Evolutionary conservation across 2,888 invertebrate species (phyloP).

Genomic region (Ephialtes manifestator): DNA sequence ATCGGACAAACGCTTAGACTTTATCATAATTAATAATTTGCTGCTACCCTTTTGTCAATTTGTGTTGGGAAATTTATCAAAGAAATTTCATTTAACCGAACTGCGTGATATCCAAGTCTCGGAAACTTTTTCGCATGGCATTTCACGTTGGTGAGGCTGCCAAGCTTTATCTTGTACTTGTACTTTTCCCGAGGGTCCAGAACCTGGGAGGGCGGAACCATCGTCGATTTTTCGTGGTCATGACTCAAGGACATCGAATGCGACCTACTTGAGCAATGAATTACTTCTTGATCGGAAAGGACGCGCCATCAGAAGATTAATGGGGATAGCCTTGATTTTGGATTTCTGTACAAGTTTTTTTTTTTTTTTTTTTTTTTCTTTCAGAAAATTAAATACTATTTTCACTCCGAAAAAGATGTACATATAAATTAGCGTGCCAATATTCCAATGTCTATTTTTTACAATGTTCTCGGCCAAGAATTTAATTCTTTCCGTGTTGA

Average conservation of each 20-base stretch:
- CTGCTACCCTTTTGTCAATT: neutral
- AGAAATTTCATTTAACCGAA: constrained; percentile 12
- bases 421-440: neutral
- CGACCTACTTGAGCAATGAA: constrained; percentile 16
- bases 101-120: neutral
- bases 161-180: constrained; percentile 47
- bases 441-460: too few species aligned
- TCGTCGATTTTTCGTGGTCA: constrained; percentile 54
- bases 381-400: neutral
- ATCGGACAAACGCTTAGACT: neutral
- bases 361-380: too few species aligned
- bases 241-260: constrained; percentile 47
- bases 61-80: neutral
- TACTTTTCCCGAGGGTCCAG: constrained; percentile 38
- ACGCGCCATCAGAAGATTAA: constrained; percentile 13
- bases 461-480: neutral
- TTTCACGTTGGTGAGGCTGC: neutral
- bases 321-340: neutral
- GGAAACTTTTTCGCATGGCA: constrained; percentile 4
- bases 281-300: constrained; percentile 20
- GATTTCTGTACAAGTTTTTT: neutral
- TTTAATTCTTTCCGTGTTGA: neutral
- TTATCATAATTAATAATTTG: constrained; percentile 1
- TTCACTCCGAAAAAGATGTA: neutral
- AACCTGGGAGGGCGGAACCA: constrained; percentile 1